A percentile compares a stretch with the other conserved stretches of the same genome.
Evolutionary conservation across 1,140 invertebrate species (phyloP).

Genomic region (Drosophila lacteicornis): DNA sequence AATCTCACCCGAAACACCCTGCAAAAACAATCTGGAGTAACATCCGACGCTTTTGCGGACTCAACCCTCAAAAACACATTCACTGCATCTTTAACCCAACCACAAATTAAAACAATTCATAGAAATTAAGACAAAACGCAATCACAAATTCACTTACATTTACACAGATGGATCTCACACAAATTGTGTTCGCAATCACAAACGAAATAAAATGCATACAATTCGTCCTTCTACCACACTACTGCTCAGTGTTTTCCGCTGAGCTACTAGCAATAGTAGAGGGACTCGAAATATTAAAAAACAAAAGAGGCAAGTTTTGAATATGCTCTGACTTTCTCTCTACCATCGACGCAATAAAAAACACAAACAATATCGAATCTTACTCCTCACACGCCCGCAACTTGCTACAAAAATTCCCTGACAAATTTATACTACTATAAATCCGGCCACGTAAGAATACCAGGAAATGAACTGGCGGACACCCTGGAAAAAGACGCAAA

Average conservation of each 20-base stretch:
- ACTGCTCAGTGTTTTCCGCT: background rate
- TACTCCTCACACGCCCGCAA: too few relatives aligned
- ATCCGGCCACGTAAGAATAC: too few relatives aligned
- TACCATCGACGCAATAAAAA: slow-evolving; percentile 11
- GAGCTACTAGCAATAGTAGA: slow-evolving; percentile 25
- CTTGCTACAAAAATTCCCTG: too few relatives aligned
- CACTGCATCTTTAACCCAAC: slow-evolving; percentile 6
- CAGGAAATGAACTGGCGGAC: too few relatives aligned
- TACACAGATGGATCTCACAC: too few relatives aligned
- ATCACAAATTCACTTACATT: slow-evolving; percentile 21
- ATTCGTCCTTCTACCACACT: background rate
- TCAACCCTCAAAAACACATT: slow-evolving; percentile 13
- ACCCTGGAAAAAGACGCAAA: background rate
- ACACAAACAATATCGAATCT: too few relatives aligned
- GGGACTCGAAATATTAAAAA: slow-evolving; percentile 11
- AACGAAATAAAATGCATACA: slow-evolving; percentile 9
- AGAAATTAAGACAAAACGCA: slow-evolving; percentile 14
- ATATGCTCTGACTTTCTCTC: slow-evolving; percentile 17
- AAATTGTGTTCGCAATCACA: slow-evolving; percentile 3
- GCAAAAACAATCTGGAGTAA: slow-evolving; percentile 20
- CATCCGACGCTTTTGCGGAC: slow-evolving; percentile 7
- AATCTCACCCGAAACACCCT: slow-evolving; percentile 8
- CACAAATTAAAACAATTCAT: background rate
- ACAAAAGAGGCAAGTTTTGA: too few relatives aligned
- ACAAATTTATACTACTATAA: too few relatives aligned